Conservation (phyloP, 2,888 invertebrate genomes). For the Lasioglossum marginatum region DNA sequence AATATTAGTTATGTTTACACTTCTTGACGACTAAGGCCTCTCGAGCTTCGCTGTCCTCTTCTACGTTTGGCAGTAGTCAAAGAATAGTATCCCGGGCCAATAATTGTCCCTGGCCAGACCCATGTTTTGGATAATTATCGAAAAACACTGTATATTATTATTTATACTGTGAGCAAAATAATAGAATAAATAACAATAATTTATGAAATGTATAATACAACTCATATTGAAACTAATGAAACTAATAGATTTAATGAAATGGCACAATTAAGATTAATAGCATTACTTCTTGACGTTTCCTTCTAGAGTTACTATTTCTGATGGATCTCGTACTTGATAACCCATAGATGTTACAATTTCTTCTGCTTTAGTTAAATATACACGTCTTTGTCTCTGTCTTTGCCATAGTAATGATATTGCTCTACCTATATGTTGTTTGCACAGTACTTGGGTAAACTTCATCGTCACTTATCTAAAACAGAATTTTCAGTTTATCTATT, state of each 20-base stretch:
- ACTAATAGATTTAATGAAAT: background rate
- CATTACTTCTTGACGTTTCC: constrained; percentile 54
- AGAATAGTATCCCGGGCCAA: too few species aligned
- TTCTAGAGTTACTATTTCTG: constrained; percentile 86
- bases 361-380: constrained; percentile 86
- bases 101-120: too few species aligned
- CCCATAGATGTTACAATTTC: constrained; percentile 86
- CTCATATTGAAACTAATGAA: background rate
- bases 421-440: constrained; percentile 90
- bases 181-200: background rate
- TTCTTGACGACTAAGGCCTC: too few species aligned
- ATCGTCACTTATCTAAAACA: constrained; percentile 84
- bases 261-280: background rate
- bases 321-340: constrained; percentile 87
- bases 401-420: constrained; percentile 91
- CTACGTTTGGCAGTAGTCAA: too few species aligned
- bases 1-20: too few species aligned
- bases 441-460: constrained; percentile 88
- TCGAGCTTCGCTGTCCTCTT: too few species aligned
- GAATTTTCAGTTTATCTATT: background rate
- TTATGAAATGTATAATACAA: background rate
- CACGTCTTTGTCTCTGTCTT: constrained; percentile 87
- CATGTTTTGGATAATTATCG: too few species aligned
- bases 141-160: background rate
- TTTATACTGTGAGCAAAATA: background rate